Conservation (phyloP, 2,797 vertebrate genomes). For the Spheniscus humboldti region DNA sequence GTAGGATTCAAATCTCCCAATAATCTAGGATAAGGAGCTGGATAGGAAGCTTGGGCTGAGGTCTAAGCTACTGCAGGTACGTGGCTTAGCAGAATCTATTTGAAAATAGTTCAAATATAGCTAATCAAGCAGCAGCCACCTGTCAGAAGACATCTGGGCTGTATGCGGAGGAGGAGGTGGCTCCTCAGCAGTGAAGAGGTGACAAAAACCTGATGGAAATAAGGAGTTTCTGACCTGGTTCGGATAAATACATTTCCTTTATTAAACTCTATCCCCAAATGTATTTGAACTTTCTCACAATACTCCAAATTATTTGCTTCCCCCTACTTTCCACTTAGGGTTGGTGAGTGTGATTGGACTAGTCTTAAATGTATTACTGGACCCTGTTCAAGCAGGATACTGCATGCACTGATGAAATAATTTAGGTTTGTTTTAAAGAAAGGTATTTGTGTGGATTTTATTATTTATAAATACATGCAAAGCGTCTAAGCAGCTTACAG, state of each 20-base stretch:
- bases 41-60: not conserved
- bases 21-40: constrained; percentile 22
- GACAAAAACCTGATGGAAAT: not conserved
- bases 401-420: constrained; percentile 11
- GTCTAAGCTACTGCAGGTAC: not conserved
- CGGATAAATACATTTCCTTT: not conserved
- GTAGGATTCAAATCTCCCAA: not conserved
- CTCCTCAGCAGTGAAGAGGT: not conserved
- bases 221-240: not conserved
- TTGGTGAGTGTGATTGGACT: not conserved
- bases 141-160: not conserved
- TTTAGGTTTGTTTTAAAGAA: constrained; percentile 43
- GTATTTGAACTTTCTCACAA: not conserved
- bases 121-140: not conserved
- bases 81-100: not conserved
- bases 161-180: not conserved
- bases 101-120: not conserved
- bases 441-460: constrained; percentile 59
- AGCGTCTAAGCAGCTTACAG: constrained; percentile 82
- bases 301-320: not conserved
- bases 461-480: constrained; percentile 68
- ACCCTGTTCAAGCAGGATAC: not conserved
- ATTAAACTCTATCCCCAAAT: not conserved
- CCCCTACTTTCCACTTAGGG: not conserved
- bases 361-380: not conserved